Evolutionary conservation across 2,797 vertebrate species (phyloP), one percentile per base, ranked within the genome.

Genomic region (Tadarida brasiliensis): DNA sequence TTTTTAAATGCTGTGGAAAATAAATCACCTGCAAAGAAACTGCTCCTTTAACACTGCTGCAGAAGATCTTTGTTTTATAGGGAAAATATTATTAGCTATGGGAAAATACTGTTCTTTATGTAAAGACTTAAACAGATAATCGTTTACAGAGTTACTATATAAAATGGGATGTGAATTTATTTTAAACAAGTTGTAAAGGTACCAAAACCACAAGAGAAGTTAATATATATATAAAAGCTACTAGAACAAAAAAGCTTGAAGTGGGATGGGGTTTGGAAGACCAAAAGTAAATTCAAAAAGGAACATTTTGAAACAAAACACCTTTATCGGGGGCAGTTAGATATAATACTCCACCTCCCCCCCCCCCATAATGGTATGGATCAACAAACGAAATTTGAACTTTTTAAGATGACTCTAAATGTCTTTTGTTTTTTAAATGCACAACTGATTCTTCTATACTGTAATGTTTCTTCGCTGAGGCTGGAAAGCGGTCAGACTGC

Each of bases 401-500:
- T 89, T 96, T 96, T 97, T 96, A 95, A 96, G 80, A 96, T 97
- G 96, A 97, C 93, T 97, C 92, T 96, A 63, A 91, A 89, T 39
- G 14, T 96, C 74, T 96, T 97, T 94, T 98, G 95, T 91, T 97
- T 89, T 97, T 96, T 95, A 67, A 96, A 96, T 97, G 92, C 74
- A 96, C 80, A 97, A 83, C 87, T 97, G 97, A 97, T 97, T 98
- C 39, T 70, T 96, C 87, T 97, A 14, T 97, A 95, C 96, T 97
- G 96, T 97, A 98, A 83, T 98, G 93, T 96, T 97, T 97, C 85
- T 95, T 98, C 87, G 11, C 84, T 94, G 90, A 96, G 94, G 96
- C 96, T 98, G 96, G 93, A 96, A 97, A 97, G 94, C 96, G 84
- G 91, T 90, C 96, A 94, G 73, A 97, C 98, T 97, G 98, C 98